Percentiles rank a stretch among this genome's conserved stretches.
phyloP scores from a whole-genome alignment of 2,113 vertebrate species.

The Gracilinanus agilis region DNA sequence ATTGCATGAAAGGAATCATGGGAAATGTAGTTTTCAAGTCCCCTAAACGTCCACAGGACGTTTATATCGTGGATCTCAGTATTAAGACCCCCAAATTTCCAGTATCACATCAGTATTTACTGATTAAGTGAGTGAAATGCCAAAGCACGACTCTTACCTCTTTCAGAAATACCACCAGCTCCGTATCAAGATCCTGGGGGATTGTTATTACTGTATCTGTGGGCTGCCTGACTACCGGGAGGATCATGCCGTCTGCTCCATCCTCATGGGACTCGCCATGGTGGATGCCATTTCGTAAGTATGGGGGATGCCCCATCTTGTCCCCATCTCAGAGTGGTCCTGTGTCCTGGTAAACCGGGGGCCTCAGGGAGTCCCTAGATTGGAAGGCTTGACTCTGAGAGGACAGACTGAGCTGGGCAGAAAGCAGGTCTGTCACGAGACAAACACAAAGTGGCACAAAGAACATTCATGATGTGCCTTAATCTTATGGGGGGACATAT shows the following conservation, averaged over 20 bases:
- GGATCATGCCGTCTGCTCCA: conserved; percentile 95
- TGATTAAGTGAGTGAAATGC: background rate
- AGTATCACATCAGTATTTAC: too few relatives aligned
- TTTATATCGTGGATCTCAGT: too few relatives aligned
- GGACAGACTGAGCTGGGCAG: background rate
- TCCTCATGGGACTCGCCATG: conserved; percentile 97
- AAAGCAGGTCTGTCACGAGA: background rate
- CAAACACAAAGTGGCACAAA: background rate
- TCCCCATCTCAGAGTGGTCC: background rate
- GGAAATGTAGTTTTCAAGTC: too few relatives aligned
- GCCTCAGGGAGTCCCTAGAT: background rate
- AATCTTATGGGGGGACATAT: background rate
- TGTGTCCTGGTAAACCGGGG: background rate
- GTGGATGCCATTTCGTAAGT: conserved; percentile 97
- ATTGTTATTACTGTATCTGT: conserved; percentile 98
- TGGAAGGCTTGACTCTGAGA: background rate
- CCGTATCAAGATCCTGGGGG: conserved; percentile 96
- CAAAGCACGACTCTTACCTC: background rate
- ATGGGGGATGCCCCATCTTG: background rate
- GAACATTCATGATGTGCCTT: background rate
- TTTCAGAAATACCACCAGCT: conserved; percentile 93
- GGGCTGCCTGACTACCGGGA: conserved; percentile 95
- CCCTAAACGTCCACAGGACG: too few relatives aligned
- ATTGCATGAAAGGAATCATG: too few relatives aligned
- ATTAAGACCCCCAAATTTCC: too few relatives aligned